Percentiles rank a stretch among this genome's conserved stretches.
These are phyloP conservation scores for Stegana nigrithorax DNA, from an alignment of 2,888 invertebrate genomes.

Conservation along the genomic window DNA sequence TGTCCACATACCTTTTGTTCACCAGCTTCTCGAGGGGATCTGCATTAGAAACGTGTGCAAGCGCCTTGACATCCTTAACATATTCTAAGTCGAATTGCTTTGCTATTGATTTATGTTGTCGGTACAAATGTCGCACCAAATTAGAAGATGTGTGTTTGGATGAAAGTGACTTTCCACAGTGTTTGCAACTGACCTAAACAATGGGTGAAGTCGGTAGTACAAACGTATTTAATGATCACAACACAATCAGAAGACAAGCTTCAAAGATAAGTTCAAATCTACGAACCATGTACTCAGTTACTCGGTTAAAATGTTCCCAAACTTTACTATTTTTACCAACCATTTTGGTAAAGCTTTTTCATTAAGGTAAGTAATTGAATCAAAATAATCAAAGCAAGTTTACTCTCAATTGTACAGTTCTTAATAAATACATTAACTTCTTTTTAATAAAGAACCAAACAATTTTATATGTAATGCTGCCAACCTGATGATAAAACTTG, in stretches of 20 bases:
- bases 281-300: conserved; percentile 51
- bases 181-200: conserved; percentile 36
- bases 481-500: no score
- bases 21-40: not conserved
- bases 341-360: conserved; percentile 19
- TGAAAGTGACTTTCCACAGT: conserved; percentile 51
- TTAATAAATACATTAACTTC: no score
- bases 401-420: no score
- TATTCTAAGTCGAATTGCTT: not conserved
- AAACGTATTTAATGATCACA: no score
- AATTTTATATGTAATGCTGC: no score
- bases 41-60: not conserved
- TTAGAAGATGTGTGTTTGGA: conserved; percentile 54
- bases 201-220: no score
- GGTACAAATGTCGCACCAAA: conserved; percentile 45
- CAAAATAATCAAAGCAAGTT: no score
- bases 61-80: not conserved
- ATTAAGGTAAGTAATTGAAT: no score
- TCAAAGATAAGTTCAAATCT: not conserved
- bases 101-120: not conserved
- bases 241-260: not conserved
- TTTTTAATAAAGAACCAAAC: no score
- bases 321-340: conserved; percentile 53
- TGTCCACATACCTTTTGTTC: not conserved
- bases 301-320: conserved; percentile 49